Conservation (phyloP, 53 echinoderm and acorn worm species). For the Hippasteria phrygiana region DNA sequence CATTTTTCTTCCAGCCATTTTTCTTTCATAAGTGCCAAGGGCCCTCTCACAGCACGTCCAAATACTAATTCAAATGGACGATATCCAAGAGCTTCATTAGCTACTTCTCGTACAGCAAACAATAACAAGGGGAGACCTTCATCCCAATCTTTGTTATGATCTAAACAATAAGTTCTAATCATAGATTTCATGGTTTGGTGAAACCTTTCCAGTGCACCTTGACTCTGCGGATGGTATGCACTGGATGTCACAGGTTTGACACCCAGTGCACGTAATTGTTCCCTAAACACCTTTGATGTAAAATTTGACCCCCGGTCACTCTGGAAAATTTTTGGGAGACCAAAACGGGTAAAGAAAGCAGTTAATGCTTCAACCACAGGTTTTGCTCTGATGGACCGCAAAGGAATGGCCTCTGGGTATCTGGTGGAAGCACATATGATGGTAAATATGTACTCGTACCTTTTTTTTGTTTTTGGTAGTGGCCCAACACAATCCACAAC, state of each 20-base stretch:
- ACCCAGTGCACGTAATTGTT: constrained; percentile 31
- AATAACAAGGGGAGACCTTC: too few species aligned
- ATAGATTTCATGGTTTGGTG: constrained; percentile 66
- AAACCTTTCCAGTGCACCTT: constrained; percentile 55
- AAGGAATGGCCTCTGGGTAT: constrained; percentile 63
- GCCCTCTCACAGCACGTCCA: too few species aligned
- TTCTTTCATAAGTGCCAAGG: too few species aligned
- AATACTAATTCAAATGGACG: too few species aligned
- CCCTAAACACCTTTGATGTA: constrained; percentile 42
- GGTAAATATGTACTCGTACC: constrained; percentile 55
- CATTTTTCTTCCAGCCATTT: too few species aligned
- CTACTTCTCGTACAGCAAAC: too few species aligned
- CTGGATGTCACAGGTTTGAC: too few species aligned
- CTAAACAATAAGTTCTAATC: constrained; percentile 25
- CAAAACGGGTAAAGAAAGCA: constrained; percentile 71
- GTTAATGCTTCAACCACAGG: constrained; percentile 55
- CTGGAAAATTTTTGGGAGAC: constrained; percentile 61
- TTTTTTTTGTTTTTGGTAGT: constrained; percentile 34
- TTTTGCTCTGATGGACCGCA: constrained; percentile 49
- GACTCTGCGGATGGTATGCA: constrained; percentile 57
- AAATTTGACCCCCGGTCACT: constrained; percentile 69
- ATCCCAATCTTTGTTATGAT: too few species aligned
- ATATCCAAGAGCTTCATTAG: too few species aligned
- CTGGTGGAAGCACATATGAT: constrained; percentile 61
- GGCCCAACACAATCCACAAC: constrained; percentile 63